These are phyloP conservation scores for Rhinichthys klamathensis DNA, from an alignment of 2,113 vertebrate species.

Conservation along the genomic window DNA sequence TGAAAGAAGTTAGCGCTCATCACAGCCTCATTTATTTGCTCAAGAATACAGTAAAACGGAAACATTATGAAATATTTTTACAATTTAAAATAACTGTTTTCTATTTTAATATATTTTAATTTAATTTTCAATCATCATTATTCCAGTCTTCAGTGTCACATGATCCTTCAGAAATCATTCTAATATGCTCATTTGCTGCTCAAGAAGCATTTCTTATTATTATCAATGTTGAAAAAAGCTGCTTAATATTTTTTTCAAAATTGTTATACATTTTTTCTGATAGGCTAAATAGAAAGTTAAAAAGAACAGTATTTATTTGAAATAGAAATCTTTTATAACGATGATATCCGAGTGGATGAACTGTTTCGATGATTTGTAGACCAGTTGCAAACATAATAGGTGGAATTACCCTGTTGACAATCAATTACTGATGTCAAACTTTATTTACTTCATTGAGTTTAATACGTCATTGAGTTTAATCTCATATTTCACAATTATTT, in stretches of 20 bases:
- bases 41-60: not conserved
- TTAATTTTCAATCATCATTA: not conserved
- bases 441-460: not conserved
- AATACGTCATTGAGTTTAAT: conserved; percentile 7
- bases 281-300: not conserved
- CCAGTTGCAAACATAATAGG: not conserved
- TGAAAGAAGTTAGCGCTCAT: not conserved
- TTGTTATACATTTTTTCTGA: not conserved
- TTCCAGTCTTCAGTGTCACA: not conserved
- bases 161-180: not conserved
- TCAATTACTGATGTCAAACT: not conserved
- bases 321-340: not conserved
- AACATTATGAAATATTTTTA: not conserved
- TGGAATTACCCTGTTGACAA: not conserved
- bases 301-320: not conserved
- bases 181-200: not conserved
- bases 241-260: too few relatives aligned
- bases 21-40: not conserved
- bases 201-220: not conserved
- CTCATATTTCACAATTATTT: not conserved
- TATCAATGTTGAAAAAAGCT: not conserved
- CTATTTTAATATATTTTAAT: not conserved
- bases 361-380: not conserved
- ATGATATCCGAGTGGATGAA: not conserved
- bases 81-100: not conserved